phyloP scores from a whole-genome alignment of 2,888 invertebrate species.

The Drosophila antonietae region DNA sequence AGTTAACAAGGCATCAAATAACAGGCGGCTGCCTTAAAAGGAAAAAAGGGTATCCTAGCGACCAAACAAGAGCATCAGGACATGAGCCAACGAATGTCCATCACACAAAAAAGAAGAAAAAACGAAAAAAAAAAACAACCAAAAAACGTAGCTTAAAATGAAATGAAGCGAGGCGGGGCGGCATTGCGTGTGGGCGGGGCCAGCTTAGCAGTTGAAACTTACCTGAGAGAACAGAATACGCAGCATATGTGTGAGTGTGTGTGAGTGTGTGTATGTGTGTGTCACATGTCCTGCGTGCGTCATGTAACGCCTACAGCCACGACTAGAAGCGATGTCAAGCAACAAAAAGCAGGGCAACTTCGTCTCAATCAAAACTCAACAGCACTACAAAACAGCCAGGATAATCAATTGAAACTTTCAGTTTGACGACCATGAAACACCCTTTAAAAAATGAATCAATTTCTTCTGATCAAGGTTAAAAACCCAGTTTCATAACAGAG shows the following conservation, averaged over 20 bases:
- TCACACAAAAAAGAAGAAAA: constrained; percentile 19
- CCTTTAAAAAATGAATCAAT: neutral
- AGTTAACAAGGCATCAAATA: constrained; percentile 80
- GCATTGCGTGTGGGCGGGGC: constrained; percentile 26
- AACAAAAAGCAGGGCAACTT: constrained; percentile 32
- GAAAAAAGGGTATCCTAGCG: constrained; percentile 77
- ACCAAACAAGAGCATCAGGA: constrained; percentile 47
- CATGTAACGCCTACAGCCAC: constrained; percentile 51
- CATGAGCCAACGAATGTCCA: constrained; percentile 50
- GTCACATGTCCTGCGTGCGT: constrained; percentile 42
- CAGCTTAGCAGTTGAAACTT: constrained; percentile 42
- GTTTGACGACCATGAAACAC: neutral
- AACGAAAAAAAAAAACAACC: constrained; percentile 7
- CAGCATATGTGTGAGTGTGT: constrained; percentile 10
- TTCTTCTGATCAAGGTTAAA: no score
- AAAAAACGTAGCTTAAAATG: constrained; percentile 49
- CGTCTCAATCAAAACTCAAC: constrained; percentile 41
- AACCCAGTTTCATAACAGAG: no score
- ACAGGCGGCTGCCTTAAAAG: constrained; percentile 63
- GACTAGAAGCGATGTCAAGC: constrained; percentile 38
- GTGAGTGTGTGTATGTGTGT: neutral
- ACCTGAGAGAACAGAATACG: constrained; percentile 26
- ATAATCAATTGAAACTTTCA: neutral
- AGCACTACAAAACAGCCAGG: constrained; percentile 13
- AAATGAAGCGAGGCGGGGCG: constrained; percentile 20